phyloP scores from a whole-genome alignment of 1,140 invertebrate species.

The Brachionus asplanchnoidis region DNA sequence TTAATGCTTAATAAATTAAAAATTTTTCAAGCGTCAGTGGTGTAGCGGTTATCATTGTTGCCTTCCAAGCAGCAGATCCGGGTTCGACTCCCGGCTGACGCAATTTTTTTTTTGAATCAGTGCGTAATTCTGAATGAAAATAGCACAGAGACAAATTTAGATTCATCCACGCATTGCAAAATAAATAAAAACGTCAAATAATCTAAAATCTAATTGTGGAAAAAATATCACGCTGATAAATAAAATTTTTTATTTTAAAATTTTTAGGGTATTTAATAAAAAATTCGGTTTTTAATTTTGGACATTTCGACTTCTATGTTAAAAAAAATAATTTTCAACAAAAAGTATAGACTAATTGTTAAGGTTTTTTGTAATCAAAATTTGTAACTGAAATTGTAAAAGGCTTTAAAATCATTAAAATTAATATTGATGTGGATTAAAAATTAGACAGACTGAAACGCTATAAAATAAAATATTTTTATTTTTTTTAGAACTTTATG shows the following conservation, averaged over 20 bases:
- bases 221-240: neutral
- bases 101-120: slow-evolving; percentile 59
- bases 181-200: neutral
- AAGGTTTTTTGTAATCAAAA: slow-evolving; percentile 50
- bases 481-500: neutral
- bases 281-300: no score
- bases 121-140: slow-evolving; percentile 68
- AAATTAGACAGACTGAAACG: slow-evolving; percentile 47
- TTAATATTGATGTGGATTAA: slow-evolving; percentile 73
- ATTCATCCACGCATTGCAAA: neutral
- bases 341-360: neutral
- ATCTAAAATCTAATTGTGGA: neutral
- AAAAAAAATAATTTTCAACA: no score
- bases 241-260: neutral
- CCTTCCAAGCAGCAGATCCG: slow-evolving; percentile 91
- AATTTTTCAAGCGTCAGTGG: slow-evolving; percentile 64
- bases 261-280: no score
- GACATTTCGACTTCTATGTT: no score
- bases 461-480: slow-evolving; percentile 13
- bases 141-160: slow-evolving; percentile 58
- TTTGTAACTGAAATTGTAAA: slow-evolving; percentile 62
- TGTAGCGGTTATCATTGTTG: slow-evolving; percentile 85
- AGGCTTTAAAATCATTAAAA: slow-evolving; percentile 57
- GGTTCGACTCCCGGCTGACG: slow-evolving; percentile 74
- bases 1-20: neutral